Evolutionary conservation across 2,888 invertebrate species (phyloP), one percentile per base, ranked within the genome.

Genomic region (Thyatira batis): DNA sequence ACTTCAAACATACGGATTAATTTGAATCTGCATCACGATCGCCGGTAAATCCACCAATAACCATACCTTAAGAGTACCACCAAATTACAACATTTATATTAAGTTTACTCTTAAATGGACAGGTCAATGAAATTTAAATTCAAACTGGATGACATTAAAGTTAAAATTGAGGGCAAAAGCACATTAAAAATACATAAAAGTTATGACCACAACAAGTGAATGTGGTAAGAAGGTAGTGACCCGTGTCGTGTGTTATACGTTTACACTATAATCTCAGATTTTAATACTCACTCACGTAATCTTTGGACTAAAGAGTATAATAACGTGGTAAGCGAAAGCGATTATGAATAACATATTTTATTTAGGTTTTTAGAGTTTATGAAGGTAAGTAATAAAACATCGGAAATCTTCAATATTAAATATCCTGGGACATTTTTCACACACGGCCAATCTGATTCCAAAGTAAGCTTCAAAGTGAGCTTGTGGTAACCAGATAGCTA

Each of bases 281-380:
- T n/a, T 71, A 62, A 68, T 67, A 65, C 60, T 61, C 60, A 57
- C 57, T 76, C 71, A 75, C 68, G 73, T 76, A 76, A 78, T 67
- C 13, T 33, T 33, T 8, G 5, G 39, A 33, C 63, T 59, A 56
- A 55, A 65, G 57, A 63, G 58, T 61, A 58, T 63, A 61, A 60
- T 69, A 58, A 62, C 52, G 56, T 54, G 17, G 45, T 5, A 28
- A 55, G 68, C 45, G 51, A 3, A 54, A 56, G 63, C 58, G 25
- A 30, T 28, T 51, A 20, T 27, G 8, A 13, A 44, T 13, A 21
- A n/a, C n/a, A n/a, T n/a, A n/a, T n/a, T n/a, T 2, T 21, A 55
- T 54, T 57, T 54, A 59, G 53, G 54, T 20, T n/a, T 13, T 27
- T 13, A n/a, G n/a, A n/a, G n/a, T n/a, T n/a, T n/a, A n/a, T n/a